A percentile compares a stretch with the other conserved stretches of the same genome.
These are phyloP conservation scores for Allophyes oxyacanthae DNA, from an alignment of 2,888 invertebrate genomes.

Conservation along the genomic window DNA sequence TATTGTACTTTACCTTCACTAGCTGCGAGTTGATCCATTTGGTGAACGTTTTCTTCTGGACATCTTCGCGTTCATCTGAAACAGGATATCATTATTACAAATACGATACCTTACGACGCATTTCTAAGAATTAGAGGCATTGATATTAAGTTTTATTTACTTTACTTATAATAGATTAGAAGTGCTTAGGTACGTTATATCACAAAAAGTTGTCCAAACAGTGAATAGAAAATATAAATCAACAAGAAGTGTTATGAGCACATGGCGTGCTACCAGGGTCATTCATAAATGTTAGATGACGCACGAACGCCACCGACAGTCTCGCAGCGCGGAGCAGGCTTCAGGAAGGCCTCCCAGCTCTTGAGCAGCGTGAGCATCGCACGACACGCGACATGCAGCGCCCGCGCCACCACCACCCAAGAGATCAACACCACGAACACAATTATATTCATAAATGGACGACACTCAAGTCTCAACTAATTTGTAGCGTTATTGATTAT, in stretches of 20 bases:
- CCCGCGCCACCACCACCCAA: constrained; percentile 6
- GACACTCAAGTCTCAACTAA: not conserved
- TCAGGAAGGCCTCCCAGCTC: constrained; percentile 68
- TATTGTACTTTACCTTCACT: constrained; percentile 90
- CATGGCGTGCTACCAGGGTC: not conserved
- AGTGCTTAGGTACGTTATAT: too few species aligned
- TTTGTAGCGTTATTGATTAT: not conserved
- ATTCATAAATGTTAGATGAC: constrained; percentile 4
- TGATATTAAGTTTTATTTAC: too few species aligned
- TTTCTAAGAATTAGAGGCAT: not conserved
- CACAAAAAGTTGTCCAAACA: too few species aligned
- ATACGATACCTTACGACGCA: not conserved
- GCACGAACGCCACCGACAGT: constrained; percentile 9
- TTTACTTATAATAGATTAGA: too few species aligned
- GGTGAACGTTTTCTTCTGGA: constrained; percentile 98
- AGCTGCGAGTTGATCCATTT: constrained; percentile 97
- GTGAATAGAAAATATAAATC: not conserved
- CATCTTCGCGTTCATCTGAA: constrained; percentile 97
- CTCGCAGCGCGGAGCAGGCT: constrained; percentile 5
- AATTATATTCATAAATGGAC: constrained; percentile 16
- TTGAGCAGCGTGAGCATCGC: constrained; percentile 74
- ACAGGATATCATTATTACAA: constrained; percentile 56
- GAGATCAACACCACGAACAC: not conserved
- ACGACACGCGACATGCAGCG: constrained; percentile 3
- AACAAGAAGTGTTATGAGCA: constrained; percentile 4